Evolutionary conservation across 2,888 invertebrate species (phyloP), one percentile per base, ranked within the genome.

Genomic region (Perdita meconis): DNA sequence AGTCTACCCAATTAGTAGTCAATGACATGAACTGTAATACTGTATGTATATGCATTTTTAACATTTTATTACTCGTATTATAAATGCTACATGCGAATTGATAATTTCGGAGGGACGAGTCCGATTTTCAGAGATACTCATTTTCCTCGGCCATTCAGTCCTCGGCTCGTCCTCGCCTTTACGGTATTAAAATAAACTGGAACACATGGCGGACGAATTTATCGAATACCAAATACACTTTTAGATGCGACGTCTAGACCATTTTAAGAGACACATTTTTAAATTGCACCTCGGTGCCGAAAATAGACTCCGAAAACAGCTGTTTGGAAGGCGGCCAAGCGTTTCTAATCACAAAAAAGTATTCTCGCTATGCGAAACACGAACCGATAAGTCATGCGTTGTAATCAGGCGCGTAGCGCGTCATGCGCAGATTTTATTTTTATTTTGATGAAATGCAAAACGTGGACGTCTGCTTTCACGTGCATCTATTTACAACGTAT

Each of bases 351-450:
- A 26, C 22, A 51, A 40, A 66, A 57, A 66, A 57, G 36, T 66
- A 68, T 67, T 59, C 34, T 42, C 38, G 51, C 34, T 26, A 65
- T 55, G 44, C 12, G 3, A 26, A 68, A 40, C 26, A 47, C 19
- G 2, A 40, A 16, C 19, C 8, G 16, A 8, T 34, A 57, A 19
- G 19, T 47, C n/a, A 44, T 13, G 16, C 30, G 22, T 22, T 66
- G 10, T 22, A 10, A 5, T 42, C 47, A 67, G 13, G 6, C 40
- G 34, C 44, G 44, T 40, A 13, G 26, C n/a, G 47, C 34, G 24
- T 68, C 57, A 56, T 55, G 13, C 51, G 36, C 12, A 22, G 3
- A 6, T 12, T 64, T 60, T 65, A 71, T 75, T 65, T 75, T 30
- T 60, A n/a, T 30, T 69, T 50, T 19, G 8, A 40, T 59, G n/a